Percentiles rank a stretch among this genome's conserved stretches.
Conservation (phyloP, 1,140 invertebrate genomes). For the Tribolium madens region DNA sequence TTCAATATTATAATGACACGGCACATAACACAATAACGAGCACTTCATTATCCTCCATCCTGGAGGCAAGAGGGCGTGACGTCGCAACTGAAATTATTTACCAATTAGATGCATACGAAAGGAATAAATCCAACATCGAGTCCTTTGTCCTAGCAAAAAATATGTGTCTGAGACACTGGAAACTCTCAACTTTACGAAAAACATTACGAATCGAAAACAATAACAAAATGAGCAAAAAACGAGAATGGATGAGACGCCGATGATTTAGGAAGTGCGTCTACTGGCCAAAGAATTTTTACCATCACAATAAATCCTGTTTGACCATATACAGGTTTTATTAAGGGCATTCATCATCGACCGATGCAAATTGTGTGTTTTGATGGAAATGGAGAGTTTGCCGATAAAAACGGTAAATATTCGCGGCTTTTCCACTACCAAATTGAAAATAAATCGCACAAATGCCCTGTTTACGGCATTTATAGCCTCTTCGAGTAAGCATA, state of each 20-base stretch:
- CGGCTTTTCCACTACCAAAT: conserved; percentile 13
- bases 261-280: conserved; percentile 29
- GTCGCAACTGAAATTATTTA: conserved; percentile 50
- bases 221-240: conserved; percentile 20
- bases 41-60: conserved; percentile 27
- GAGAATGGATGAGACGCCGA: conserved; percentile 6
- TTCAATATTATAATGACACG: conserved; percentile 57
- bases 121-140: conserved; percentile 1
- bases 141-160: conserved; percentile 18
- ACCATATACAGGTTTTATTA: conserved; percentile 30
- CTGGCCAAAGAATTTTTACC: conserved; percentile 1
- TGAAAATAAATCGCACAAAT: conserved; percentile 32
- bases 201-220: conserved; percentile 32
- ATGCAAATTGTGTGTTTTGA: conserved; percentile 13
- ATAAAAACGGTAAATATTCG: conserved; percentile 37
- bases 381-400: conserved; percentile 16
- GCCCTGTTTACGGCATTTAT: conserved; percentile 23
- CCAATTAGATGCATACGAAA: conserved; percentile 37
- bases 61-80: conserved; percentile 14
- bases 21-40: conserved; percentile 30
- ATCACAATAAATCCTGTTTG: neutral
- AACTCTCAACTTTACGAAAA: conserved; percentile 7
- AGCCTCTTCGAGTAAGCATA: neutral
- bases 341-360: conserved; percentile 8
- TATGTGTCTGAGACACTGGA: conserved; percentile 8